Evolutionary conservation across 2,888 invertebrate genomes (phyloP).

Genomic region (Amblyteles armatorius): DNA sequence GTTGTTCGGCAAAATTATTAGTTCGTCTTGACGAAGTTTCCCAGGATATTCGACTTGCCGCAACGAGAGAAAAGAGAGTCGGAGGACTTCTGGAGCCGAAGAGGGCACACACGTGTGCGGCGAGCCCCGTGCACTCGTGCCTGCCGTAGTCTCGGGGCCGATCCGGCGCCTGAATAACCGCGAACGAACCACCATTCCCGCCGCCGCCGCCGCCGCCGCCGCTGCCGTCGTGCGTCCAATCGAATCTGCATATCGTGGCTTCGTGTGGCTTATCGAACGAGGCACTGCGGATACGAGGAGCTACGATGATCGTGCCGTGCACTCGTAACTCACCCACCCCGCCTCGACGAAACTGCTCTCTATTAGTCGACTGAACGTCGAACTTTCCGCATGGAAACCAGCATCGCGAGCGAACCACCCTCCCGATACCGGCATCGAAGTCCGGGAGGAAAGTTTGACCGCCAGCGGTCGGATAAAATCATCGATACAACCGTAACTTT

Average conservation of each 20-base stretch:
- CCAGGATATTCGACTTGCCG: neutral
- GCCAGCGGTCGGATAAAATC: slow-evolving; percentile 10
- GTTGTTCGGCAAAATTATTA: neutral
- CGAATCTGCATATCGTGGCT: slow-evolving; percentile 65
- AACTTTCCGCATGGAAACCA: slow-evolving; percentile 26
- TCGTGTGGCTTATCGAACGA: slow-evolving; percentile 67
- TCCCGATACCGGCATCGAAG: neutral
- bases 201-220: neutral
- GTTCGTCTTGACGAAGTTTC: neutral
- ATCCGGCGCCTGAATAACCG: neutral
- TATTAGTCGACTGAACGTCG: slow-evolving; percentile 22
- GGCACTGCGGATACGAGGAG: slow-evolving; percentile 55
- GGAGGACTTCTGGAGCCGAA: neutral
- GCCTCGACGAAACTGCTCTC: slow-evolving; percentile 21
- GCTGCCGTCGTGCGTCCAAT: slow-evolving; percentile 30
- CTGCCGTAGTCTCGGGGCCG: neutral
- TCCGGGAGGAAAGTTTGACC: neutral
- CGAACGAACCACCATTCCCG: neutral
- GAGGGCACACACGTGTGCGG: slow-evolving; percentile 40
- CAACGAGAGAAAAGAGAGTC: neutral
- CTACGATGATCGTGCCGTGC: slow-evolving; percentile 62
- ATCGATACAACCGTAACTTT: neutral
- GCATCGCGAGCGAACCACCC: neutral
- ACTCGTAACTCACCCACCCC: slow-evolving; percentile 53
- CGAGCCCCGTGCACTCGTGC: slow-evolving; percentile 12